phyloP scores from a whole-genome alignment of 2,888 invertebrate species.

The Ormyrus thymus region DNA sequence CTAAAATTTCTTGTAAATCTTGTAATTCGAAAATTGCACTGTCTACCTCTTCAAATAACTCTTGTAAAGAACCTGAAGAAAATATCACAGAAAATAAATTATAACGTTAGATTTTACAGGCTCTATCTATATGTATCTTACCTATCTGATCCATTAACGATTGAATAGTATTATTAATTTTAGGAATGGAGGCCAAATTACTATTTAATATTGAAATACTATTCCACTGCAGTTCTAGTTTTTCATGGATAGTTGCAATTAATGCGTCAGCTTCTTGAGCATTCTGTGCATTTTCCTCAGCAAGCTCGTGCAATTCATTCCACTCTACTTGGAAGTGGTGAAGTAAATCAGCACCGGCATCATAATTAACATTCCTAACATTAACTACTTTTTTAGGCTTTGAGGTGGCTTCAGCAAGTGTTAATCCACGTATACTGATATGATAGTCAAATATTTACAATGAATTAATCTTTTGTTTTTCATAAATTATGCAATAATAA shows the following conservation, averaged over 20 bases:
- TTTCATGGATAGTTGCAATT: conserved; percentile 69
- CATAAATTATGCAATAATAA: neutral
- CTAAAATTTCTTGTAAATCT: conserved; percentile 82
- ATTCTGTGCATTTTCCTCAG: conserved; percentile 80
- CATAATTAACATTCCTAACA: conserved; percentile 74
- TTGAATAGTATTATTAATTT: conserved; percentile 75
- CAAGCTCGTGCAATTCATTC: conserved; percentile 82
- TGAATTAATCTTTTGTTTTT: neutral
- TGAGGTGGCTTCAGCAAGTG: conserved; percentile 63
- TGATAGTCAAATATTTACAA: conserved; percentile 2
- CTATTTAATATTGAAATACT: conserved; percentile 72
- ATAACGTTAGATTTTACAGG: too few relatives aligned
- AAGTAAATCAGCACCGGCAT: conserved; percentile 83
- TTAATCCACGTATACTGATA: conserved; percentile 69
- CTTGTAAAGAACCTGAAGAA: conserved; percentile 76
- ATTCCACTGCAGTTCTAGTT: conserved; percentile 74
- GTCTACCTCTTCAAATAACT: conserved; percentile 80
- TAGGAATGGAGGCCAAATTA: conserved; percentile 74
- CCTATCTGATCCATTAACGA: conserved; percentile 76
- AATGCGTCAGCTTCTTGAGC: conserved; percentile 78
- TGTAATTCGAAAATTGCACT: conserved; percentile 81
- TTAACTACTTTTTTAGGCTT: conserved; percentile 63
- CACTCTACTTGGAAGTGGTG: conserved; percentile 84
- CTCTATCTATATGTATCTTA: conserved; percentile 56
- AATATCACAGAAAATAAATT: neutral